A percentile compares a stretch with the other conserved stretches of the same genome.
These are phyloP conservation scores for Cydia pomonella DNA, from an alignment of 1,140 invertebrate species.

Conservation along the genomic window DNA sequence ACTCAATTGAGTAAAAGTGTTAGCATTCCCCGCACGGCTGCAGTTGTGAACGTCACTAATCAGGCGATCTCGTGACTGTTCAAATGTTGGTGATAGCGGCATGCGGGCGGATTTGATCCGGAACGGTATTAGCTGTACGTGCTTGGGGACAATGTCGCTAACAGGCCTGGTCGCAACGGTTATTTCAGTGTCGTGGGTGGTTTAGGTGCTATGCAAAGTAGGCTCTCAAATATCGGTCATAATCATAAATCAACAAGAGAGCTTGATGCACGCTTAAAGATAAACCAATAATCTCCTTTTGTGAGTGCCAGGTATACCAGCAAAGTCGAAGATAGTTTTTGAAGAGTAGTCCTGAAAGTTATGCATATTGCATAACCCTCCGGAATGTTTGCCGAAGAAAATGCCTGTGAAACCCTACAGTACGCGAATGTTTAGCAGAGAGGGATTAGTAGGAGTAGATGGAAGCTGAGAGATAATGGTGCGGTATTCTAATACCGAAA, in stretches of 20 bases:
- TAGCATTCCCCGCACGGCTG: constrained; percentile 52
- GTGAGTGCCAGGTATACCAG: no score
- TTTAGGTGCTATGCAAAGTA: neutral
- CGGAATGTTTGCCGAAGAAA: no score
- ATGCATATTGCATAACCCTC: no score
- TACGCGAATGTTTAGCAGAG: no score
- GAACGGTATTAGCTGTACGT: constrained; percentile 16
- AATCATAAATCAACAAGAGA: no score
- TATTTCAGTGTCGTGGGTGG: neutral
- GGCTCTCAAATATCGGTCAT: neutral
- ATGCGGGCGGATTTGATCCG: constrained; percentile 29
- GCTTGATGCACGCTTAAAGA: no score
- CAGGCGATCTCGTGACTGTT: constrained; percentile 55
- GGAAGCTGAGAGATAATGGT: neutral
- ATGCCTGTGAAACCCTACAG: no score
- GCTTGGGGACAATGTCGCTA: neutral
- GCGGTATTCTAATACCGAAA: no score
- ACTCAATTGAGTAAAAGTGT: constrained; percentile 38
- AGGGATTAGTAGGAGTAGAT: no score
- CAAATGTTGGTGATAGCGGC: constrained; percentile 16
- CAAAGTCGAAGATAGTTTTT: no score
- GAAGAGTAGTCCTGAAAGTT: no score
- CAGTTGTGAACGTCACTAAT: constrained; percentile 52
- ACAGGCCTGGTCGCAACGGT: neutral
- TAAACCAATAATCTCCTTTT: no score